phyloP scores from a whole-genome alignment of 2,797 vertebrate genomes.

The Heterohyrax brucei region DNA sequence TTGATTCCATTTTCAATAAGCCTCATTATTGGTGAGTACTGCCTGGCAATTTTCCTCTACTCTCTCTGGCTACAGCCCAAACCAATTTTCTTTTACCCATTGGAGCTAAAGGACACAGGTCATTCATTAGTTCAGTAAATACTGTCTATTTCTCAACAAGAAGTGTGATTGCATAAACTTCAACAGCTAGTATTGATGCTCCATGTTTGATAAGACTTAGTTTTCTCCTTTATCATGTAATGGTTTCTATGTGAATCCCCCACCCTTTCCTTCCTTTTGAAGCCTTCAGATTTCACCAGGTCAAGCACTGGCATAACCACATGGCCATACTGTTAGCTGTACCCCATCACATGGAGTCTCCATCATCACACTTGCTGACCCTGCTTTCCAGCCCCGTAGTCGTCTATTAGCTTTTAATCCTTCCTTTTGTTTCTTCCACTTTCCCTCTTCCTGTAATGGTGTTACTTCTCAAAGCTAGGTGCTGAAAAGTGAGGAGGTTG shows the following conservation, averaged over 20 bases:
- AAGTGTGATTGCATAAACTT: background rate
- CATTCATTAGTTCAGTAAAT: background rate
- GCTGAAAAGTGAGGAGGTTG: slow-evolving; percentile 86
- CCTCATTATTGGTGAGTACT: background rate
- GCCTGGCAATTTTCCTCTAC: background rate
- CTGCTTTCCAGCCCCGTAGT: background rate
- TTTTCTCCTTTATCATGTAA: slow-evolving; percentile 12
- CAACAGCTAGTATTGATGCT: background rate
- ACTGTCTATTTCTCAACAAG: background rate
- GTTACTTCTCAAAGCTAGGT: slow-evolving; percentile 87
- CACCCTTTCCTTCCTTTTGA: background rate
- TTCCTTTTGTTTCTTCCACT: background rate
- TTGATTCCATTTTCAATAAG: background rate
- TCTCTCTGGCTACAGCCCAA: background rate
- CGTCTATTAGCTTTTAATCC: slow-evolving; percentile 47
- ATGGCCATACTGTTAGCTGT: background rate
- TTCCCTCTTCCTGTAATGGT: slow-evolving; percentile 78
- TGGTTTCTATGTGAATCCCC: background rate
- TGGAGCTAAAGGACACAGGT: background rate
- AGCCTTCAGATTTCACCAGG: background rate
- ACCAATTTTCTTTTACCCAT: background rate
- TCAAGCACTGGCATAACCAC: background rate
- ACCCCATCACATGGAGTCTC: background rate
- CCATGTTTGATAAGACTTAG: background rate
- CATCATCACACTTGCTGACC: background rate